These are phyloP conservation scores for Apocheima hispidaria DNA, from an alignment of 2,888 invertebrate species.

Conservation along the genomic window DNA sequence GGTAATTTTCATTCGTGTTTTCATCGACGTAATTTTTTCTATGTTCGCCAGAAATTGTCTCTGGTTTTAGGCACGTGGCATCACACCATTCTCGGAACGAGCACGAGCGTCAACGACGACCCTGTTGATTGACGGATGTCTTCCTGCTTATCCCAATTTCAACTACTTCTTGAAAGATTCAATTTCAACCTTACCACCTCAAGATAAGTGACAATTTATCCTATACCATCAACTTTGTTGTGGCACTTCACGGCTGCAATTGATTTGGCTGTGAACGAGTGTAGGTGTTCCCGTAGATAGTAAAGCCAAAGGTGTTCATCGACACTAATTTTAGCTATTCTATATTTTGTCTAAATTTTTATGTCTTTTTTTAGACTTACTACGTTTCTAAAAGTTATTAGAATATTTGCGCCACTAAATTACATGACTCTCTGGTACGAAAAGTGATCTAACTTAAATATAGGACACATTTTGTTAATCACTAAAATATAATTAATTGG, in stretches of 20 bases:
- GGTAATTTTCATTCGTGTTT: slow-evolving; percentile 46
- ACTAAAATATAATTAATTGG: too few species aligned
- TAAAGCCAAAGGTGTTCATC: slow-evolving; percentile 67
- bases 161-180: slow-evolving; percentile 27
- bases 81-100: slow-evolving; percentile 68
- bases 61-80: slow-evolving; percentile 56
- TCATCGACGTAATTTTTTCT: slow-evolving; percentile 49
- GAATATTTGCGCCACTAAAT: slow-evolving; percentile 24
- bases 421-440: slow-evolving; percentile 35
- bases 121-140: slow-evolving; percentile 73
- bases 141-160: slow-evolving; percentile 65
- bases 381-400: background rate
- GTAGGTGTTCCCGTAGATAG: slow-evolving; percentile 57
- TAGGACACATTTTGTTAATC: slow-evolving; percentile 28
- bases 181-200: slow-evolving; percentile 54
- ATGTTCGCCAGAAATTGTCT: slow-evolving; percentile 49
- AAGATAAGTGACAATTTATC: slow-evolving; percentile 47
- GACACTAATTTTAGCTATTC: slow-evolving; percentile 45
- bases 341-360: background rate
- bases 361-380: background rate
- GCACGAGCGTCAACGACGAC: slow-evolving; percentile 63
- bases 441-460: slow-evolving; percentile 27
- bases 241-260: slow-evolving; percentile 58
- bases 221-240: slow-evolving; percentile 45
- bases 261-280: slow-evolving; percentile 63